phyloP scores from a whole-genome alignment of 2,888 invertebrate genomes.

The Conchocele bisecta region DNA sequence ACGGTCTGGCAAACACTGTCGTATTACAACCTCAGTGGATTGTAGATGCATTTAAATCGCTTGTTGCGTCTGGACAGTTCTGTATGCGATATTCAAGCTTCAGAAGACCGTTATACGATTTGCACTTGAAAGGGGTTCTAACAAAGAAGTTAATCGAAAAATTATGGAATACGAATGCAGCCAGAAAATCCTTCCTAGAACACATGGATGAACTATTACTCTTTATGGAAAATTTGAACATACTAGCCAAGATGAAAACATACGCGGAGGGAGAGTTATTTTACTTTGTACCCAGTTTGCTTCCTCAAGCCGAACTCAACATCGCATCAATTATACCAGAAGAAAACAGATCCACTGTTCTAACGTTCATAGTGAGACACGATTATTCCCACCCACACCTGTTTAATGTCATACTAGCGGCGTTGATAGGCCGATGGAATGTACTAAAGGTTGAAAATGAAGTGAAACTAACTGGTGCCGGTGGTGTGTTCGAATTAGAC shows the following conservation, averaged over 20 bases:
- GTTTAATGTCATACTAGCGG: too few species aligned
- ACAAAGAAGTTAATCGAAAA: not conserved
- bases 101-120: not conserved
- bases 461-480: too few species aligned
- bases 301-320: not conserved
- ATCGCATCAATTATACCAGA: too few species aligned
- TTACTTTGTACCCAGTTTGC: not conserved
- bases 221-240: not conserved
- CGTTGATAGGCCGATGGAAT: too few species aligned
- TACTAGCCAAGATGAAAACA: too few species aligned
- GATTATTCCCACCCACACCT: too few species aligned
- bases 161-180: not conserved
- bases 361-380: too few species aligned
- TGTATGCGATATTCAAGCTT: not conserved
- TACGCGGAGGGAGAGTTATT: not conserved
- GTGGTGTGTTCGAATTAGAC: too few species aligned
- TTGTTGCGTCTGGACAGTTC: not conserved
- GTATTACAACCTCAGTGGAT: not conserved
- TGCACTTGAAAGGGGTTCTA: not conserved
- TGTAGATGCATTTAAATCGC: slow-evolving; percentile 12
- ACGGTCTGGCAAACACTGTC: not conserved
- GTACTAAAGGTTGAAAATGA: too few species aligned
- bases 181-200: not conserved
- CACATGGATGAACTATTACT: not conserved
- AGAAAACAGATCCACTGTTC: too few species aligned